These are phyloP conservation scores for Melanotus villosus DNA, from an alignment of 2,888 invertebrate species.

Conservation along the genomic window DNA sequence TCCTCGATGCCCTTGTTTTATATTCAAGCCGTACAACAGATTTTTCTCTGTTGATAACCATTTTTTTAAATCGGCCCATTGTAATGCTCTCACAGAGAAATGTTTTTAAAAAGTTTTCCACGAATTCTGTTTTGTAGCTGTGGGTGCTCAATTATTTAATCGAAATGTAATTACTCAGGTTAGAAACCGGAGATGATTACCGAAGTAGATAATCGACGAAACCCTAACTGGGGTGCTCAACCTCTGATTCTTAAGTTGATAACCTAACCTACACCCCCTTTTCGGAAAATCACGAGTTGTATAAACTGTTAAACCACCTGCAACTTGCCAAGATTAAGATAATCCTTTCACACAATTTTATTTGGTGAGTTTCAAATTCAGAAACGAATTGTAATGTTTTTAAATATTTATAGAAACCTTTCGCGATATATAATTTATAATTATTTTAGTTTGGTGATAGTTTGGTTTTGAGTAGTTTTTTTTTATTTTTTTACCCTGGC, in stretches of 20 bases:
- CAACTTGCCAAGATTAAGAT: too few relatives aligned
- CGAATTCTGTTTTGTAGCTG: not conserved
- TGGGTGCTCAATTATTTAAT: slow-evolving; percentile 14
- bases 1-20: not conserved
- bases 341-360: too few relatives aligned
- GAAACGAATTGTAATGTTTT: too few relatives aligned
- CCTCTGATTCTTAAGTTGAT: slow-evolving; percentile 11
- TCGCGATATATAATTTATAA: too few relatives aligned
- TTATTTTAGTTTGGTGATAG: too few relatives aligned
- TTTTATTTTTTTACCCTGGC: too few relatives aligned
- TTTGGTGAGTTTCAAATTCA: too few relatives aligned
- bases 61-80: not conserved
- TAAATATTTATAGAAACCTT: too few relatives aligned
- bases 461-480: too few relatives aligned
- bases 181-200: slow-evolving; percentile 9
- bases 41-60: slow-evolving; percentile 6
- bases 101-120: not conserved
- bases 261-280: not conserved
- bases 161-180: slow-evolving; percentile 6
- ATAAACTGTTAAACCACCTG: not conserved
- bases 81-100: not conserved
- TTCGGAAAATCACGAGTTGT: not conserved
- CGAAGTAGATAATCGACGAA: slow-evolving; percentile 14
- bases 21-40: slow-evolving; percentile 4
- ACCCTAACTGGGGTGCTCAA: slow-evolving; percentile 2